These are phyloP conservation scores for Phaedon cochleariae DNA, from an alignment of 2,888 invertebrate species.

Conservation along the genomic window DNA sequence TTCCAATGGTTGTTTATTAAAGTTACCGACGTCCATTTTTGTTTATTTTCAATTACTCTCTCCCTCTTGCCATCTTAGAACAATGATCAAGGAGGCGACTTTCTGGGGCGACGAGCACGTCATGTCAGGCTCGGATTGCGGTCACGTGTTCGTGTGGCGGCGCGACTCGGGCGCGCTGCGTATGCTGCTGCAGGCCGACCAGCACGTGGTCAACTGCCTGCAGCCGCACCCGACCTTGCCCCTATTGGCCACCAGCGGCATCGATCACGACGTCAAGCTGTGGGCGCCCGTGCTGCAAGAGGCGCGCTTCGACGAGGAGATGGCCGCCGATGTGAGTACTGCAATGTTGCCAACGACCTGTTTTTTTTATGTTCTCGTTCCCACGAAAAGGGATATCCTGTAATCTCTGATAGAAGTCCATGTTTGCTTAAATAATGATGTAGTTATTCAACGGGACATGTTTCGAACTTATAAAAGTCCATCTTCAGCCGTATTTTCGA, in stretches of 20 bases:
- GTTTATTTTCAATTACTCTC: background rate
- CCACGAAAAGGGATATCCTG: too few species aligned
- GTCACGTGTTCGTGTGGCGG: slow-evolving; percentile 86
- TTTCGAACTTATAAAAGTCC: too few species aligned
- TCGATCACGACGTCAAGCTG: slow-evolving; percentile 86
- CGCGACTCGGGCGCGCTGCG: slow-evolving; percentile 74
- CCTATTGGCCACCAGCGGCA: slow-evolving; percentile 83
- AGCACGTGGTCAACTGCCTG: slow-evolving; percentile 84
- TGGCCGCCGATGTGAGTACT: slow-evolving; percentile 70
- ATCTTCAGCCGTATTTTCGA: too few species aligned
- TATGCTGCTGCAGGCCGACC: slow-evolving; percentile 81
- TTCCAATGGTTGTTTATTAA: too few species aligned
- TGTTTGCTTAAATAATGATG: too few species aligned
- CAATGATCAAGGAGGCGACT: slow-evolving; percentile 86
- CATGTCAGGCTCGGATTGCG: slow-evolving; percentile 90
- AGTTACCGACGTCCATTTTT: too few species aligned
- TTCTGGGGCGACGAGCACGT: slow-evolving; percentile 86
- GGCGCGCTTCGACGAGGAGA: slow-evolving; percentile 68
- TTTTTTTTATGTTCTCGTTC: too few species aligned
- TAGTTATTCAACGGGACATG: too few species aligned
- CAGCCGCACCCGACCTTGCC: slow-evolving; percentile 84
- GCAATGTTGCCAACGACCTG: too few species aligned
- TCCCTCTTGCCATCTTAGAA: slow-evolving; percentile 59
- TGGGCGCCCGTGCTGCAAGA: slow-evolving; percentile 78
- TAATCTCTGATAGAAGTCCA: too few species aligned